Evolutionary conservation across 1,140 invertebrate species (phyloP).

Genomic region (Steinernema feltiae): DNA sequence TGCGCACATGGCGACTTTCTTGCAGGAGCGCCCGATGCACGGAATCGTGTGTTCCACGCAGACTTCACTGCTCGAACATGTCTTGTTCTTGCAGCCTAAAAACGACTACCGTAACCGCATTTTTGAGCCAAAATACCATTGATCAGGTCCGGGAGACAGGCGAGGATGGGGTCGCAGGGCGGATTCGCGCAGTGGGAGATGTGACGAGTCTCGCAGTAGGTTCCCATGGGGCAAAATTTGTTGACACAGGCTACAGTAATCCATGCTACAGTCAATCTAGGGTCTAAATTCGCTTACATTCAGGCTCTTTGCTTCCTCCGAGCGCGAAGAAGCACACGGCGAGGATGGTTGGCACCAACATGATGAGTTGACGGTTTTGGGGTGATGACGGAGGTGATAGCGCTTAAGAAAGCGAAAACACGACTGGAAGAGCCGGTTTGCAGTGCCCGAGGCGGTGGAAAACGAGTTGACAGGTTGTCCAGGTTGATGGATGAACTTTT

Average conservation of each 20-base stretch:
- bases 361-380: neutral
- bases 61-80: neutral
- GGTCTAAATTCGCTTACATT: neutral
- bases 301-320: neutral
- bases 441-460: neutral
- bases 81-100: neutral
- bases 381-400: neutral
- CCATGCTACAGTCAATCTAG: neutral
- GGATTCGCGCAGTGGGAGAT: neutral
- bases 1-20: constrained; percentile 2
- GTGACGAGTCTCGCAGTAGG: neutral
- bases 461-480: too few species aligned
- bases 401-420: constrained; percentile 5
- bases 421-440: neutral
- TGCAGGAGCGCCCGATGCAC: neutral
- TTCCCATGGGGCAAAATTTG: constrained; percentile 11
- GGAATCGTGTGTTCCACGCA: constrained; percentile 9
- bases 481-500: too few species aligned
- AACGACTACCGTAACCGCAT: neutral
- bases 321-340: neutral
- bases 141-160: neutral
- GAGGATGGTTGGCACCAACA: neutral
- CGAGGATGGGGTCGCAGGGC: neutral
- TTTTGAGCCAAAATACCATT: neutral
- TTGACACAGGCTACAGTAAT: neutral